Conservation (phyloP, 2,113 vertebrate genomes). For the Xenus cinereus region DNA sequence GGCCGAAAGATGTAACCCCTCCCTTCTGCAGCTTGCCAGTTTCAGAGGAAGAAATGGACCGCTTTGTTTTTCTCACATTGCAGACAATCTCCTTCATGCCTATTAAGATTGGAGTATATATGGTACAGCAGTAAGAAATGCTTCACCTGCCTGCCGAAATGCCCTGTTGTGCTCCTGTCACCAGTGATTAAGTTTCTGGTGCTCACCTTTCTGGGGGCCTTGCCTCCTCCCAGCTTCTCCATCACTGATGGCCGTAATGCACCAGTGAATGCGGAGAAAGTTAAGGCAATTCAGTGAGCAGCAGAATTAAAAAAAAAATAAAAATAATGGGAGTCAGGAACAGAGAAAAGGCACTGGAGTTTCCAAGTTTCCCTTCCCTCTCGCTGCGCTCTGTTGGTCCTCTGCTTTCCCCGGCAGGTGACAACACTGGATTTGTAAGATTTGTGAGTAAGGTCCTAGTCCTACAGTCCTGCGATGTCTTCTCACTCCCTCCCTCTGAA, state of each 20-base stretch:
- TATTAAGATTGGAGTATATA: neutral
- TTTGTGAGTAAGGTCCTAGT: neutral
- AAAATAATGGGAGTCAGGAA: neutral
- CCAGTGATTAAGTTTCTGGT: neutral
- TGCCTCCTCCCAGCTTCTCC: neutral
- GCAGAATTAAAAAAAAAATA: neutral
- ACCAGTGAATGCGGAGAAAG: neutral
- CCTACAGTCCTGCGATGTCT: rapidly evolving
- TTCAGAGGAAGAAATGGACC: neutral
- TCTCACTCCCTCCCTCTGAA: neutral
- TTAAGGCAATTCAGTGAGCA: neutral
- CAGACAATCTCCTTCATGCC: neutral
- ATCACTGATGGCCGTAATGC: neutral
- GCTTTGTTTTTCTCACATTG: neutral
- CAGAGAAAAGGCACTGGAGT: neutral
- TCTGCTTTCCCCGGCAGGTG: neutral
- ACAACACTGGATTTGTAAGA: neutral
- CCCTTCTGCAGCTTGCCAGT: neutral
- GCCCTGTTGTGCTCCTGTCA: neutral
- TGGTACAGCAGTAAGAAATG: neutral
- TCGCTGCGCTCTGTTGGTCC: neutral
- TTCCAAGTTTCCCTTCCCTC: neutral
- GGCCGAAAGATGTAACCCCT: neutral
- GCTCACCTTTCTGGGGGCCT: neutral
- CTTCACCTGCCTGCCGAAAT: neutral